Percentiles rank a stretch among this genome's conserved stretches.
Evolutionary conservation across 2,888 invertebrate species (phyloP).

Genomic region (Leucophenga montana): DNA sequence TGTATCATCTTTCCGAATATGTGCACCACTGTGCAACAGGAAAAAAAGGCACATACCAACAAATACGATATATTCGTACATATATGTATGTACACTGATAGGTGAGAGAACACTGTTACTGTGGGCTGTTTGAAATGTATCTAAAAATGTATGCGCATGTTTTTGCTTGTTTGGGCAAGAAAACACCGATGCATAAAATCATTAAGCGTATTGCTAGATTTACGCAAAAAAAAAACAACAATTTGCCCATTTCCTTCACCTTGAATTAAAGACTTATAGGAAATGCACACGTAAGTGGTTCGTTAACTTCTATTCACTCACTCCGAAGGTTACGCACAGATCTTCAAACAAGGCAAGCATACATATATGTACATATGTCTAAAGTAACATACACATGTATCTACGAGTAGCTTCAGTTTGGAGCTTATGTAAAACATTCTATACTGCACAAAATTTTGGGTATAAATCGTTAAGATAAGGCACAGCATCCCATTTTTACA

Average conservation of each 20-base stretch:
- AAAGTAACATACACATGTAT: not conserved
- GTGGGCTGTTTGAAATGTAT: not conserved
- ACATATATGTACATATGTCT: slow-evolving; percentile 1
- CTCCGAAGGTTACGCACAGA: slow-evolving; percentile 22
- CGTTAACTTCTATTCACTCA: not conserved
- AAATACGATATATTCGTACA: too few species aligned
- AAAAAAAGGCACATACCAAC: too few species aligned
- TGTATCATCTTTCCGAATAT: too few species aligned
- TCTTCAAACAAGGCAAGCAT: not conserved
- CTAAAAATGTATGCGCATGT: not conserved
- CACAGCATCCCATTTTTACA: too few species aligned
- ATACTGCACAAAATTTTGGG: too few species aligned
- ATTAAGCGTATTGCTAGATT: not conserved
- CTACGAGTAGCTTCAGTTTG: not conserved
- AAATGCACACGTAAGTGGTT: not conserved
- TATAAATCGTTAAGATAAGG: too few species aligned
- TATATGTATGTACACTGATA: too few species aligned
- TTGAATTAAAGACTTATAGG: not conserved
- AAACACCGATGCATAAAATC: not conserved
- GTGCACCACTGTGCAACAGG: too few species aligned
- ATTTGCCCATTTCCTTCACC: slow-evolving; percentile 6
- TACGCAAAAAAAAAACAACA: not conserved
- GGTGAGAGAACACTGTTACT: not conserved
- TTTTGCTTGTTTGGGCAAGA: not conserved
- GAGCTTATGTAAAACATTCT: not conserved